Conservation (phyloP, 1,140 invertebrate species). For the Trypoxylus dichotomus region DNA sequence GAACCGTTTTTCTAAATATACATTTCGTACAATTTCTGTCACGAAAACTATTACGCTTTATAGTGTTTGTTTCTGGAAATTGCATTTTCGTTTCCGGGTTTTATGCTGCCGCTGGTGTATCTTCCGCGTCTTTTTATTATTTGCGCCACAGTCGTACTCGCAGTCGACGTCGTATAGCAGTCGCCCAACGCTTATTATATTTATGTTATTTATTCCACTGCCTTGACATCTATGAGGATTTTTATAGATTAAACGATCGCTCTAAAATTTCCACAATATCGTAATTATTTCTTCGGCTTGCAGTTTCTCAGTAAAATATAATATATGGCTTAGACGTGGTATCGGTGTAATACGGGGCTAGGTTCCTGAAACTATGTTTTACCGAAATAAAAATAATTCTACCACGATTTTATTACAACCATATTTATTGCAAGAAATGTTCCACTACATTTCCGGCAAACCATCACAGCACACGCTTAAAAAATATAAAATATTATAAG, state of each 20-base stretch:
- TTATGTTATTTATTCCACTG: conserved; percentile 17
- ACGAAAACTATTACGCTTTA: conserved; percentile 25
- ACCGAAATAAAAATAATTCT: not conserved
- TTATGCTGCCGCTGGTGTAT: conserved; percentile 17
- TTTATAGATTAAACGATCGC: conserved; percentile 15
- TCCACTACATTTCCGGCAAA: not conserved
- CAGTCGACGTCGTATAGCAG: not conserved
- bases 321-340: not conserved
- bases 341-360: not conserved
- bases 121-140: conserved; percentile 23
- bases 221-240: conserved; percentile 17
- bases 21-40: conserved; percentile 25
- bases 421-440: not conserved
- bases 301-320: not conserved
- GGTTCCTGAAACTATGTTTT: not conserved
- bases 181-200: conserved; percentile 14
- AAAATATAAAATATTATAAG: not conserved
- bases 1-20: conserved; percentile 25
- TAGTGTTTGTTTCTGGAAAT: conserved; percentile 25
- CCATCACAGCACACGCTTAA: not conserved
- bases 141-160: conserved; percentile 12
- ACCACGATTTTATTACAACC: not conserved
- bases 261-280: conserved; percentile 1
- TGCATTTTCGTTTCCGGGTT: conserved; percentile 24
- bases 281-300: conserved; percentile 19